Percentiles rank a stretch among this genome's conserved stretches.
Conservation (phyloP, 2,888 invertebrate species). For the Plagiodera versicolora region DNA sequence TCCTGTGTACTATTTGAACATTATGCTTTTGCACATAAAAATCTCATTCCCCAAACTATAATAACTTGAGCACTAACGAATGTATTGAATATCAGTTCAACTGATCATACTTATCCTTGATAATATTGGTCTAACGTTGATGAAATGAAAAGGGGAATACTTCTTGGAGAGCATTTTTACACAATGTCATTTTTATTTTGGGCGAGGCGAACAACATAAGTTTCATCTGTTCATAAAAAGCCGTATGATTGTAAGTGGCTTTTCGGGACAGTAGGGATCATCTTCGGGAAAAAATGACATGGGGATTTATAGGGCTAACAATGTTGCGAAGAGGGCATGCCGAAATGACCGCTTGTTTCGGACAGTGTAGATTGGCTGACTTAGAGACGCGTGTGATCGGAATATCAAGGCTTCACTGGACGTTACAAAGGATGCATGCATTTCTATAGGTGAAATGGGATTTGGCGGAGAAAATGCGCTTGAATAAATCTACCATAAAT, state of each 20-base stretch:
- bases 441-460: neutral
- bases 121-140: neutral
- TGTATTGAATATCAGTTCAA: too few relatives aligned
- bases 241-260: slow-evolving; percentile 54
- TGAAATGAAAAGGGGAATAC: neutral
- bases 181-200: neutral
- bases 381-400: slow-evolving; percentile 48
- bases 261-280: slow-evolving; percentile 49
- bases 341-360: slow-evolving; percentile 43
- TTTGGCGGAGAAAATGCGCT: neutral
- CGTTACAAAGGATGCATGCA: slow-evolving; percentile 3
- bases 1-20: too few relatives aligned
- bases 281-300: slow-evolving; percentile 46
- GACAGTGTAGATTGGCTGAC: slow-evolving; percentile 52
- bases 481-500: neutral
- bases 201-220: slow-evolving; percentile 32
- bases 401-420: slow-evolving; percentile 33
- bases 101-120: too few relatives aligned
- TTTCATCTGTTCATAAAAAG: slow-evolving; percentile 53
- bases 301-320: slow-evolving; percentile 53
- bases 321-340: slow-evolving; percentile 48
- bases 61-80: too few relatives aligned
- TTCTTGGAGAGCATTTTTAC: neutral
- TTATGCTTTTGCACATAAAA: too few relatives aligned
- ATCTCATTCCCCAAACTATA: too few relatives aligned